Conservation (phyloP, 2,113 vertebrate genomes). For the Heterocephalus glaber region DNA sequence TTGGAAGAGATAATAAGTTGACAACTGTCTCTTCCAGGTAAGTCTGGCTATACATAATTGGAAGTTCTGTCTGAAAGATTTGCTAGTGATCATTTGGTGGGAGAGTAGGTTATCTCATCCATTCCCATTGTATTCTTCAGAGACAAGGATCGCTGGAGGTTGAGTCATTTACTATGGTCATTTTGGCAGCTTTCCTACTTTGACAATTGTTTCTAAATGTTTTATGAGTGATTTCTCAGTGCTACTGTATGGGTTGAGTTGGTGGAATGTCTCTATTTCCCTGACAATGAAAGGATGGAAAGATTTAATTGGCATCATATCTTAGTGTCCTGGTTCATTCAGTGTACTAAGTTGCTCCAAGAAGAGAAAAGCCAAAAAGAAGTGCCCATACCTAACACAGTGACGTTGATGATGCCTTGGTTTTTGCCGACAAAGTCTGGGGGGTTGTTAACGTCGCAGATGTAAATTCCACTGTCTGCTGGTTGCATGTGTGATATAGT, state of each 20-base stretch:
- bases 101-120: not conserved
- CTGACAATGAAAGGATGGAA: constrained; percentile 28
- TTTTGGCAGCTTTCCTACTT: not conserved
- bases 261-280: not conserved
- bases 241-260: not conserved
- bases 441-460: constrained; percentile 89
- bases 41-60: not conserved
- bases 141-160: not conserved
- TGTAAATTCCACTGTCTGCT: constrained; percentile 89
- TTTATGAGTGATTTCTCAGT: constrained; percentile 44
- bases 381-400: constrained; percentile 87
- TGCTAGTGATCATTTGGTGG: constrained; percentile 2
- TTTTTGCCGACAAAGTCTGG: constrained; percentile 81
- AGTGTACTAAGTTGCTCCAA: not conserved
- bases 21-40: not conserved
- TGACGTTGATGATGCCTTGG: constrained; percentile 85
- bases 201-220: constrained; percentile 36
- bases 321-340: not conserved
- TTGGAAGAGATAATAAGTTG: constrained; percentile 1
- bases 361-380: constrained; percentile 43
- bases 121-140: not conserved
- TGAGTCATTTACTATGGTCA: constrained; percentile 5
- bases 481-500: constrained; percentile 88
- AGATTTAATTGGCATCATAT: constrained; percentile 6
- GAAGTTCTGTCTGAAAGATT: not conserved